phyloP scores from a whole-genome alignment of 2,888 invertebrate species.

The Drosophila meridionalis region DNA sequence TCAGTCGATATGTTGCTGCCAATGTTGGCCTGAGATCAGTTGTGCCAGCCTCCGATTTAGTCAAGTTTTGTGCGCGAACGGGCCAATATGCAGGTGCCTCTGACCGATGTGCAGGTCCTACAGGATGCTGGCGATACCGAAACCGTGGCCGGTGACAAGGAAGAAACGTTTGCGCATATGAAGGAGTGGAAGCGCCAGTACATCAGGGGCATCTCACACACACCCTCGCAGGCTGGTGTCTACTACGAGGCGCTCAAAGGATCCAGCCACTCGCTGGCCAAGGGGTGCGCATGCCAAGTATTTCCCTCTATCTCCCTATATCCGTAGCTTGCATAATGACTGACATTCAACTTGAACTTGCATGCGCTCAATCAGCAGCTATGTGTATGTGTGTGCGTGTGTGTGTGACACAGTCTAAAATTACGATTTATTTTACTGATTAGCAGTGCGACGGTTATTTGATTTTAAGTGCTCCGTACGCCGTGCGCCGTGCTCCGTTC shows the following conservation, averaged over 20 bases:
- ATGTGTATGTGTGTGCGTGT: constrained; percentile 38
- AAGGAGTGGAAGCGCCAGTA: constrained; percentile 82
- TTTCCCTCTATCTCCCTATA: no score
- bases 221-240: constrained; percentile 81
- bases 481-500: not conserved
- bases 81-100: constrained; percentile 70
- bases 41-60: constrained; percentile 35
- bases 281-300: constrained; percentile 30
- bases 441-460: constrained; percentile 59
- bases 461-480: constrained; percentile 53
- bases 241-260: constrained; percentile 84
- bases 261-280: constrained; percentile 76
- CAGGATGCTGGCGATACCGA: constrained; percentile 71
- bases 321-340: not conserved
- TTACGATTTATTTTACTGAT: constrained; percentile 66
- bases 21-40: constrained; percentile 46
- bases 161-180: constrained; percentile 72
- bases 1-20: not conserved
- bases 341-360: constrained; percentile 83
- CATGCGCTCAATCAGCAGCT: constrained; percentile 19
- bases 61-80: constrained; percentile 51
- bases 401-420: constrained; percentile 36
- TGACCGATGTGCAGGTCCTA: constrained; percentile 76
- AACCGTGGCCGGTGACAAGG: constrained; percentile 61
- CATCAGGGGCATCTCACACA: constrained; percentile 82